Evolutionary conservation across 2,888 invertebrate genomes (phyloP), one percentile per base, ranked within the genome.

Genomic region (Dendrolimus pini): DNA sequence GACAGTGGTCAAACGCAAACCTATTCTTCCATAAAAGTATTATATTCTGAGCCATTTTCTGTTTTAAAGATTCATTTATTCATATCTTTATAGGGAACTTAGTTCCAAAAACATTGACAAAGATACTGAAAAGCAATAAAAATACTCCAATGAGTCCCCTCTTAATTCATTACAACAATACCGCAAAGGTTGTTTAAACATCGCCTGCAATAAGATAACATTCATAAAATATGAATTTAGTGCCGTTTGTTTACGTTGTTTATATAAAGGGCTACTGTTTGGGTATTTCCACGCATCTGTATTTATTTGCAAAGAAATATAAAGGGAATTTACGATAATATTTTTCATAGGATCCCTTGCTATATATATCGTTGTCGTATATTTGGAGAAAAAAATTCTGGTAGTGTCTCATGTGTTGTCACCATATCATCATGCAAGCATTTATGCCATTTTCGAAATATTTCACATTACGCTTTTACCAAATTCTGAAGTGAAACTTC

Each of bases 181-280:
- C 67, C 59, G 62, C 70, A 70, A 64, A 62, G 70, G 74, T 71
- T 77, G 73, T 77, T 72, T 63, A 61, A 64, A 61, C 62, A 61
- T 71, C 70, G 68, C 74, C 69, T 69, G 68, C 63, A 59, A 67
- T 60, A 63, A 71, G 66, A 75, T 47, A 47, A 47, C 47, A 47
- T 47, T 75, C 77, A 74, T 61, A 63, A 67, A 67, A 71, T 74
- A 75, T 75, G 70, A 78, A 81, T 83, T 74, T 75, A 72, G 69
- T 70, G 69, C 62, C 78, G 72, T 80, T 83, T 80, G 75, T 74
- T 78, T 73, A 75, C 54, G 53, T 9, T 59, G 57, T 57, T 55
- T 57, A 55, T 57, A 12, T 41, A 53, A 42, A 52, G 57, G 59
- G 59, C 47, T 52, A n/a, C 30, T 59, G 55, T 55, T 57, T 47